Percentiles rank a stretch among this genome's conserved stretches.
phyloP scores from a whole-genome alignment of 2,888 invertebrate species.

The Acanthoscelides obtectus region DNA sequence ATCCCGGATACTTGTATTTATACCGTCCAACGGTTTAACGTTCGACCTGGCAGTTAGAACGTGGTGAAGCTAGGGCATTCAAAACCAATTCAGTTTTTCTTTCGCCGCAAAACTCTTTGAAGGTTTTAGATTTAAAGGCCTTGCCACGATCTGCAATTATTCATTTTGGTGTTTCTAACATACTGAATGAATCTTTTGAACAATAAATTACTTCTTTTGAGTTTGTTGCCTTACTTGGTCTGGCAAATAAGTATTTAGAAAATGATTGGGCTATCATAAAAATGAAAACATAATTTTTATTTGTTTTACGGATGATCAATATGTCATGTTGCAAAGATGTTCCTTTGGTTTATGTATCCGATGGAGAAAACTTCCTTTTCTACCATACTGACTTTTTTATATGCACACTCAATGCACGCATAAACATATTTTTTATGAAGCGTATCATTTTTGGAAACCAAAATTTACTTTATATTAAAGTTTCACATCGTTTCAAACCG shows the following conservation, averaged over 20 bases:
- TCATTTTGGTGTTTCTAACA: slow-evolving; percentile 14
- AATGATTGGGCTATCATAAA: slow-evolving; percentile 15
- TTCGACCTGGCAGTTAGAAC: slow-evolving; percentile 17
- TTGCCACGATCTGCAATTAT: slow-evolving; percentile 16
- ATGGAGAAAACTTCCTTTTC: slow-evolving; percentile 12
- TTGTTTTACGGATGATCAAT: slow-evolving; percentile 13
- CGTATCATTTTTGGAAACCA: slow-evolving; percentile 14
- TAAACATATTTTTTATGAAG: slow-evolving; percentile 15
- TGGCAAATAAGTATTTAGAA: slow-evolving; percentile 13
- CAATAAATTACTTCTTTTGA: slow-evolving; percentile 12
- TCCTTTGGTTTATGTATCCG: slow-evolving; percentile 14
- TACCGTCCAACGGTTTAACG: slow-evolving; percentile 8
- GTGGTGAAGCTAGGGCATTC: slow-evolving; percentile 9
- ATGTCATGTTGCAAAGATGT: slow-evolving; percentile 18
- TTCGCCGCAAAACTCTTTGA: slow-evolving; percentile 10
- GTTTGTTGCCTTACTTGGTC: slow-evolving; percentile 11
- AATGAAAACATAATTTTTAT: slow-evolving; percentile 9
- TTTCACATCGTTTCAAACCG: slow-evolving; percentile 1
- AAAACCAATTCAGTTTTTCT: slow-evolving; percentile 12
- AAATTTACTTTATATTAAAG: slow-evolving; percentile 7
- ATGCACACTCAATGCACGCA: slow-evolving; percentile 11
- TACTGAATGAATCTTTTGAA: slow-evolving; percentile 16
- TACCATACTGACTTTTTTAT: slow-evolving; percentile 11
- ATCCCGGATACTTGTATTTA: slow-evolving; percentile 10
- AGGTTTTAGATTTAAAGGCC: slow-evolving; percentile 12